phyloP scores from a whole-genome alignment of 30 jellyfish, hydroid and myxozoan genomes.

The Aurelia aurita region DNA sequence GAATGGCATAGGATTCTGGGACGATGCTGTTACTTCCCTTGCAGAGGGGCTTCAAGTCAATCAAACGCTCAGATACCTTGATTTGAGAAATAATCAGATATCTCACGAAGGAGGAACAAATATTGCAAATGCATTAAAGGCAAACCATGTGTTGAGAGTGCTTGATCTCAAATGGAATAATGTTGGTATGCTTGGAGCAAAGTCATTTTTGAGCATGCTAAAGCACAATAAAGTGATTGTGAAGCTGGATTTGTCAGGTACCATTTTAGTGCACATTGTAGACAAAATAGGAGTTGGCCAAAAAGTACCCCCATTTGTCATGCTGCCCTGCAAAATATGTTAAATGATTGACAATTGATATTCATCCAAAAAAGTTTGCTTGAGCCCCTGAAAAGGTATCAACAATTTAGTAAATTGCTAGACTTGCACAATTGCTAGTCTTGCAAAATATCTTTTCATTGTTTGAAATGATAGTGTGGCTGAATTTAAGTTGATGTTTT shows the following conservation, averaged over 20 bases:
- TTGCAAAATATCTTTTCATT: no score
- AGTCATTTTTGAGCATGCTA: constrained; percentile 78
- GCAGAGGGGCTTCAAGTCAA: constrained; percentile 90
- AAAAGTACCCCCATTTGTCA: no score
- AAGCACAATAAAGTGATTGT: constrained; percentile 66
- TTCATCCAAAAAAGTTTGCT: no score
- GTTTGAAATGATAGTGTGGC: no score
- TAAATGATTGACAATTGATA: no score
- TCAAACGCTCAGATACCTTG: constrained; percentile 73
- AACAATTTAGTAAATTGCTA: no score
- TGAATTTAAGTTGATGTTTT: no score
- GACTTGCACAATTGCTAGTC: no score
- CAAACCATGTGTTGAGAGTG: constrained; percentile 59
- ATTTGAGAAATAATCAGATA: constrained; percentile 84
- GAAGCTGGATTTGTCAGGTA: constrained; percentile 76
- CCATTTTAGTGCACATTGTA: no score
- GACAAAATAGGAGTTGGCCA: no score
- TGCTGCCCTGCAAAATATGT: no score
- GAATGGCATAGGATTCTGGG: constrained; percentile 93
- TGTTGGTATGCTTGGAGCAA: constrained; percentile 89
- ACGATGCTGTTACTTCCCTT: constrained; percentile 71
- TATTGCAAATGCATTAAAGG: constrained; percentile 78
- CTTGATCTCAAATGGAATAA: constrained; percentile 92
- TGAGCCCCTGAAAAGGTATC: no score
- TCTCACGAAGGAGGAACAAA: constrained; percentile 85